Evolutionary conservation across 2,797 vertebrate species (phyloP).

Genomic region (Poeciliopsis presidionis): DNA sequence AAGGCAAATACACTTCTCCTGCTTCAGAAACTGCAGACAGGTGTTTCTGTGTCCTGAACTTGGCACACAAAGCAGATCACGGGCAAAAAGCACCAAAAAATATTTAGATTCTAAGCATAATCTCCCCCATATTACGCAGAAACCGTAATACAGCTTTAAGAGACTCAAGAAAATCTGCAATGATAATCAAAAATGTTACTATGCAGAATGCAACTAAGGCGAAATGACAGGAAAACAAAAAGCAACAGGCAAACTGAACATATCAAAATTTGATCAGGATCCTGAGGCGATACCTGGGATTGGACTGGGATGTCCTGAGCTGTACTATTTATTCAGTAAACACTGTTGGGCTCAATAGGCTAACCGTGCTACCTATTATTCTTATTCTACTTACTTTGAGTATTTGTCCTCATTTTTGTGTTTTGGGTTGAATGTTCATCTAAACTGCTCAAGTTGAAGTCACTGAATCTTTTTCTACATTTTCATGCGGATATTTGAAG

Average conservation of each 20-base stretch:
- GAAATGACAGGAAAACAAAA: neutral
- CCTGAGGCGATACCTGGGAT: neutral
- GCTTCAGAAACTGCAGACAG: neutral
- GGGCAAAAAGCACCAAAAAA: neutral
- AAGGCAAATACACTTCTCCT: neutral
- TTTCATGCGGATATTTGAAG: slow-evolving; percentile 4
- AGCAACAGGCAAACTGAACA: neutral
- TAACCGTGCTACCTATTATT: slow-evolving; percentile 13
- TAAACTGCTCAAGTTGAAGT: slow-evolving; percentile 37
- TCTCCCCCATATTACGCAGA: neutral
- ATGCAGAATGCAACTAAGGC: neutral
- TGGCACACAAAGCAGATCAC: too few relatives aligned
- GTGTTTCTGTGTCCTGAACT: neutral
- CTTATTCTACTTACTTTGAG: slow-evolving; percentile 15
- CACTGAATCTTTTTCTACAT: slow-evolving; percentile 45
- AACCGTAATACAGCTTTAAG: neutral
- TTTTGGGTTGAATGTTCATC: slow-evolving; percentile 14
- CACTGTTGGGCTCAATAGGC: slow-evolving; percentile 37
- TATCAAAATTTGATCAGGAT: neutral
- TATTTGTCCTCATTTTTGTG: slow-evolving; percentile 27
- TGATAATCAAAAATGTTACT: slow-evolving; percentile 10
- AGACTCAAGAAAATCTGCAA: neutral
- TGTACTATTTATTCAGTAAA: slow-evolving; percentile 39
- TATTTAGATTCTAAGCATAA: neutral
- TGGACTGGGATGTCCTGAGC: neutral